Evolutionary conservation across 2,888 invertebrate genomes (phyloP).

Genomic region (Drosophila peninsularis): DNA sequence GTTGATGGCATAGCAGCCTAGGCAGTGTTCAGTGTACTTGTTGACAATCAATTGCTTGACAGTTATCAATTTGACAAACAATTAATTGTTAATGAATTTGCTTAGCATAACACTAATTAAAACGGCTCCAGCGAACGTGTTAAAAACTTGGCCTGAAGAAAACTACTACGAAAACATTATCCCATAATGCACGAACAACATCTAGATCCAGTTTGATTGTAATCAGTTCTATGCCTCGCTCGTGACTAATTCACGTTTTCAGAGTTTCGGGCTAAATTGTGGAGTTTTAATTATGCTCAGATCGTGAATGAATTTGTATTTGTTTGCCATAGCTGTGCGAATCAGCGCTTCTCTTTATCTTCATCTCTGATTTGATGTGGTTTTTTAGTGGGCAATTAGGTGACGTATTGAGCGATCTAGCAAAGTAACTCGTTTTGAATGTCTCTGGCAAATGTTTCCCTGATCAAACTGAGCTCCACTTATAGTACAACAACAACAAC

Average conservation of each 20-base stretch:
- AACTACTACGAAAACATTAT: not conserved
- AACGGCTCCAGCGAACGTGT: not conserved
- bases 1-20: no score
- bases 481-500: conserved; percentile 1
- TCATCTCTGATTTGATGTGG: not conserved
- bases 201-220: not conserved
- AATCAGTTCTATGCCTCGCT: not conserved
- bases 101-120: conserved; percentile 7
- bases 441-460: conserved; percentile 35
- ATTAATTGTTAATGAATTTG: conserved; percentile 2
- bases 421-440: conserved; percentile 24
- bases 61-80: conserved; percentile 3
- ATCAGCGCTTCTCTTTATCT: not conserved
- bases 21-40: not conserved
- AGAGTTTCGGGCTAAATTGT: not conserved
- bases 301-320: no score
- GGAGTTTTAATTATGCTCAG: conserved; percentile 12
- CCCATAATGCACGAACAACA: not conserved
- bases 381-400: conserved; percentile 16
- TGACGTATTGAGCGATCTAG: conserved; percentile 28
- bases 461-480: conserved; percentile 12
- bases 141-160: not conserved
- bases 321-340: conserved; percentile 5
- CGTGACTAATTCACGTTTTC: conserved; percentile 53
- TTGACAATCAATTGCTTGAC: not conserved